These are phyloP conservation scores for Timema cristinae DNA, from an alignment of 2,888 invertebrate species.

Conservation along the genomic window DNA sequence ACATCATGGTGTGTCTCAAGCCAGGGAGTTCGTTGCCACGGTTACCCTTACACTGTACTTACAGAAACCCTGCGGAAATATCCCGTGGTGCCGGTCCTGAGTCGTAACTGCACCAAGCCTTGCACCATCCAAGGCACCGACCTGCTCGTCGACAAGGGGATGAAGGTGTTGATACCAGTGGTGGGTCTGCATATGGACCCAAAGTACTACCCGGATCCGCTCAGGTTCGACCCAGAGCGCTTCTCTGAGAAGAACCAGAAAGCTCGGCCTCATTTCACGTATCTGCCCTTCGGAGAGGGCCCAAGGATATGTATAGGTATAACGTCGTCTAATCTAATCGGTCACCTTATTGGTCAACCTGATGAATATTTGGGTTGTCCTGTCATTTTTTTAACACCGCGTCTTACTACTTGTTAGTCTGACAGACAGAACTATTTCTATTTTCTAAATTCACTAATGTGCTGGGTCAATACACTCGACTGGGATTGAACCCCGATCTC, in stretches of 20 bases:
- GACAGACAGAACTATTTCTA: no score
- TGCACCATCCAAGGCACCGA: constrained; percentile 8
- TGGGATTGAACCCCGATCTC: no score
- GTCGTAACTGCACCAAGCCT: constrained; percentile 9
- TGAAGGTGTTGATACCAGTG: constrained; percentile 33
- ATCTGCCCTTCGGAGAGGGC: constrained; percentile 27
- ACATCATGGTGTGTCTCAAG: no score
- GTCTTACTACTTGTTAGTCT: no score
- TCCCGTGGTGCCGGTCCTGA: constrained; percentile 6
- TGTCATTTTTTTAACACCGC: no score
- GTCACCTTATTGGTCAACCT: no score
- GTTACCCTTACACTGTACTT: constrained; percentile 18
- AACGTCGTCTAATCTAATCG: no score
- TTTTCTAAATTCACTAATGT: no score
- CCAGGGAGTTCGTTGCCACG: no score
- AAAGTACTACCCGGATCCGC: constrained; percentile 37
- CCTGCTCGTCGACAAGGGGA: constrained; percentile 28
- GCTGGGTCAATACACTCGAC: no score
- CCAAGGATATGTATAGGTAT: constrained; percentile 27
- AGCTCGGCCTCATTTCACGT: constrained; percentile 30
- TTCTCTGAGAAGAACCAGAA: constrained; percentile 34
- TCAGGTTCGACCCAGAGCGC: constrained; percentile 39
- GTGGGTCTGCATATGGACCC: constrained; percentile 36
- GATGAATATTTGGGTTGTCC: no score
- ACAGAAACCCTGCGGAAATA: constrained; percentile 24